These are phyloP conservation scores for Drosophila kikkawai DNA, from an alignment of 1,140 invertebrate species.

Conservation along the genomic window DNA sequence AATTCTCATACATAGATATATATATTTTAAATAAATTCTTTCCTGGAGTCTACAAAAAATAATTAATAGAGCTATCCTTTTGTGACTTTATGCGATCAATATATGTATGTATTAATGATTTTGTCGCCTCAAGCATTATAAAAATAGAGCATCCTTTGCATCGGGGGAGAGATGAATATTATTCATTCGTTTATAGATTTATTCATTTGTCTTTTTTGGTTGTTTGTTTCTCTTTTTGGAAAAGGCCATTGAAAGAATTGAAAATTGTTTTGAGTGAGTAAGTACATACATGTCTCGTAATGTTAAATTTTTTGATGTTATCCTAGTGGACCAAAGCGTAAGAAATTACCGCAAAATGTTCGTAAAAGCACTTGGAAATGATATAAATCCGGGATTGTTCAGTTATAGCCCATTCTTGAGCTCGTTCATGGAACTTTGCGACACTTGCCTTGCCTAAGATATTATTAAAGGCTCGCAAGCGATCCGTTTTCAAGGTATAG, in stretches of 20 bases:
- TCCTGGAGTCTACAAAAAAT: constrained; percentile 57
- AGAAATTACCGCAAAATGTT: background rate
- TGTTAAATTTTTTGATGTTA: background rate
- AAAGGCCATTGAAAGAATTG: constrained; percentile 62
- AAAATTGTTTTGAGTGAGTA: constrained; percentile 26
- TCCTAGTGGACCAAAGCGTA: background rate
- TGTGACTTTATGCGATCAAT: constrained; percentile 13
- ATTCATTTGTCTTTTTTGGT: constrained; percentile 3
- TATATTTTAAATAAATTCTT: constrained; percentile 66
- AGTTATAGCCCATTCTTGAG: background rate
- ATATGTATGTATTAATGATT: constrained; percentile 23
- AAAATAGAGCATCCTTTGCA: constrained; percentile 64
- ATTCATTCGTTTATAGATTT: constrained; percentile 21
- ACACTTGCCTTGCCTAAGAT: background rate
- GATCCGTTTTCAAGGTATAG: background rate
- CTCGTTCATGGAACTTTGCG: background rate
- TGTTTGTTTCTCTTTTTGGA: constrained; percentile 29
- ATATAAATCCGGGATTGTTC: background rate
- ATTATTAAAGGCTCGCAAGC: background rate
- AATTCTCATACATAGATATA: constrained; percentile 48
- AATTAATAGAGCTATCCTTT: constrained; percentile 12
- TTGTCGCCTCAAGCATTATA: constrained; percentile 61
- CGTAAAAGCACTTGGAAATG: background rate
- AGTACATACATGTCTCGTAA: constrained; percentile 2
- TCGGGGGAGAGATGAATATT: constrained; percentile 16